Evolutionary conservation across 2,797 vertebrate species (phyloP), one percentile per base, ranked within the genome.

Genomic region (Adrianichthys oophorus): DNA sequence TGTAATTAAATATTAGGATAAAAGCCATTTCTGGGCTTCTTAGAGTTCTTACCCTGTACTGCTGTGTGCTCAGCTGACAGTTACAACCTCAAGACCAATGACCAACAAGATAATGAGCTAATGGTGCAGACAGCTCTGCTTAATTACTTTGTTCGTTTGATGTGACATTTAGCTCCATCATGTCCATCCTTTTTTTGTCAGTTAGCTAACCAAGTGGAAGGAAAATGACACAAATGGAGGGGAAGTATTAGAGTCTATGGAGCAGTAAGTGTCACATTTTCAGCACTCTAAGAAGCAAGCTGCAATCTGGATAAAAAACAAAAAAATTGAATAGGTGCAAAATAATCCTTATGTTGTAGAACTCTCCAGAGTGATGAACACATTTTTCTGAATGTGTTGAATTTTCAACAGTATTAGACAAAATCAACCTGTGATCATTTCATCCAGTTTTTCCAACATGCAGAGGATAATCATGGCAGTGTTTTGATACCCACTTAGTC

Each of bases 101-200:
- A 70, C 67, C 67, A 75, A 16, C 15, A 40, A 65, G 61, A 49
- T 85, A 85, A 88, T 80, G 60, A 59, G 72, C 59, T 80, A 85
- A 83, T 80, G 71, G 82, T 26, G 50, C 59, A 65, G 57, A 76
- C 50, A 79, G 70, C 62, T 50, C 63, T 79, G 65, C 79, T 76
- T 80, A 85, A 87, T 87, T 79, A 70, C 79, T 72, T 78, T 60
- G 69, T 77, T 83, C 62, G 74, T 76, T 79, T 41, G 52, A 62
- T 56, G 52, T 76, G 76, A 79, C 82, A 83, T 83, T 79, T 78
- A 73, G 59, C 62, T 77, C 68, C 74, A 61, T 80, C 53, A 32
- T 74, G 76, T 72, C 58, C 62, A 48, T 73, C 66, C 78, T 69
- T 59, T 85, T 67, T 85, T 76, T 67, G 67, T 76, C 69, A 79